These are phyloP conservation scores for Halictus ligatus DNA, from an alignment of 2,888 invertebrate species.

Conservation along the genomic window DNA sequence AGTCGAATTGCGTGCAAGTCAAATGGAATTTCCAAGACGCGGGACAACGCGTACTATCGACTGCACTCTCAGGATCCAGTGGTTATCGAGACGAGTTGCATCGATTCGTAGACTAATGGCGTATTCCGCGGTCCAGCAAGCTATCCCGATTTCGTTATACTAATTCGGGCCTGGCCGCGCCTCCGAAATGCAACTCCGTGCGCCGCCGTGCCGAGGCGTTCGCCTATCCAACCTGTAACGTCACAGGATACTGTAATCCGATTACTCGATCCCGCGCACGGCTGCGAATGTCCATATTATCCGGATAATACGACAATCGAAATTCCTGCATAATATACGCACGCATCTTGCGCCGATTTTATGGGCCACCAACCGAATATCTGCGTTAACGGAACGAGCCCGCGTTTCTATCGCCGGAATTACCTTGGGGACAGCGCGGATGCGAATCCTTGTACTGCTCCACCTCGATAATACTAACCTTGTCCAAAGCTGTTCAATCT, in stretches of 20 bases:
- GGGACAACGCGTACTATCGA: neutral
- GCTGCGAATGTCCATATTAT: constrained; percentile 42
- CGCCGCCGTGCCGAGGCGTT: constrained; percentile 7
- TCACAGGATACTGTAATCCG: constrained; percentile 40
- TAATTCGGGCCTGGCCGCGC: neutral
- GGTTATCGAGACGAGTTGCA: constrained; percentile 1
- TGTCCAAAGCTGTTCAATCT: no score
- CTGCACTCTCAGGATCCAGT: neutral
- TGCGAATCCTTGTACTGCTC: neutral
- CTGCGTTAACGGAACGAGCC: constrained; percentile 13
- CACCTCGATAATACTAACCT: neutral
- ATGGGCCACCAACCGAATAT: neutral
- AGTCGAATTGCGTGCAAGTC: neutral
- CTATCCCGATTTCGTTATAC: constrained; percentile 13
- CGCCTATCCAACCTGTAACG: constrained; percentile 17
- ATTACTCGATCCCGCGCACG: constrained; percentile 28
- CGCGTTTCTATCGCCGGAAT: neutral
- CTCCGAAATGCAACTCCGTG: constrained; percentile 28
- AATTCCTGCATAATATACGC: constrained; percentile 28
- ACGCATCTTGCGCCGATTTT: neutral
- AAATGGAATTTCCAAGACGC: neutral
- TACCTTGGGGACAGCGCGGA: neutral
- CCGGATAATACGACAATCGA: constrained; percentile 40
- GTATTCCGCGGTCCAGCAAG: constrained; percentile 6
- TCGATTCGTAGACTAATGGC: constrained; percentile 6